These are phyloP conservation scores for Chloroclysta siterata DNA, from an alignment of 2,888 invertebrate genomes.

Conservation along the genomic window DNA sequence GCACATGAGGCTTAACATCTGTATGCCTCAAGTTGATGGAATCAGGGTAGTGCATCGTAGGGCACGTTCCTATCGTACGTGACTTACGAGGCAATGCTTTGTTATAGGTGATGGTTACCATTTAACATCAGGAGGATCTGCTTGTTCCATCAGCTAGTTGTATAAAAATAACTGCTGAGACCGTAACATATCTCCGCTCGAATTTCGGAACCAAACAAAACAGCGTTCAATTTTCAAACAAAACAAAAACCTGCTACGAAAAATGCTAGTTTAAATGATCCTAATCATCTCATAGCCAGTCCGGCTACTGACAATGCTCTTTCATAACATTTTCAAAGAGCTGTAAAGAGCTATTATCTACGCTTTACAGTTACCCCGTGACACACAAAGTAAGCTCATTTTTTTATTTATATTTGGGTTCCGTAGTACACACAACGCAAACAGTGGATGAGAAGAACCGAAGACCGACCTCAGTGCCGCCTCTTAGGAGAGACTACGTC, in stretches of 20 bases:
- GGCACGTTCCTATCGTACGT: too few species aligned
- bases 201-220: conserved; percentile 22
- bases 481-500: too few species aligned
- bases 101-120: too few species aligned
- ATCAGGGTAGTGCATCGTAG: too few species aligned
- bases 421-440: not conserved
- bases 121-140: too few species aligned
- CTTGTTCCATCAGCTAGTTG: too few species aligned
- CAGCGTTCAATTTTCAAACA: conserved; percentile 28
- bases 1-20: too few species aligned
- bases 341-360: conserved; percentile 32
- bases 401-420: conserved; percentile 11
- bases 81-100: too few species aligned
- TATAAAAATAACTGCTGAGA: too few species aligned
- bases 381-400: conserved; percentile 19
- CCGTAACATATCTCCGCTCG: conserved; percentile 18
- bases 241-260: conserved; percentile 32
- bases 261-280: conserved; percentile 37
- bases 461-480: too few species aligned
- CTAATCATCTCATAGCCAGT: conserved; percentile 28
- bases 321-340: conserved; percentile 40
- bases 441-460: too few species aligned
- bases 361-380: conserved; percentile 34
- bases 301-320: conserved; percentile 38
- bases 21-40: too few species aligned